A percentile compares a stretch with the other conserved stretches of the same genome.
These are phyloP conservation scores for Oligia latruncula DNA, from an alignment of 2,888 invertebrate species.

Conservation along the genomic window DNA sequence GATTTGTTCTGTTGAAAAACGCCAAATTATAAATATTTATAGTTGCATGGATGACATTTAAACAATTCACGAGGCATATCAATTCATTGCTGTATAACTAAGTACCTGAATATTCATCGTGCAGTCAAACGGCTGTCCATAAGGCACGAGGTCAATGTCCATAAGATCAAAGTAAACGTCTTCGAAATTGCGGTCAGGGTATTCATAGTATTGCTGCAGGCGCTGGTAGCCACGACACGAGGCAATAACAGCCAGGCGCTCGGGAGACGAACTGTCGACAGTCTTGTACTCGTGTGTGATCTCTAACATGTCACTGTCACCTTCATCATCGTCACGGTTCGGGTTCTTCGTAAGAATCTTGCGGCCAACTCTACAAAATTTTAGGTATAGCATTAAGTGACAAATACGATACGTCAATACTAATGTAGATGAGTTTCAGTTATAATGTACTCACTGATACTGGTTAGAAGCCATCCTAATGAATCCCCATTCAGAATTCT, in stretches of 20 bases:
- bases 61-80: not conserved
- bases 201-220: conserved; percentile 91
- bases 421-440: not conserved
- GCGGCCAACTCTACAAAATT: conserved; percentile 90
- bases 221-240: conserved; percentile 92
- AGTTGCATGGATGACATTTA: not conserved
- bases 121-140: conserved; percentile 92
- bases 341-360: conserved; percentile 92
- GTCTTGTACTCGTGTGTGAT: conserved; percentile 92
- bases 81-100: not conserved
- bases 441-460: conserved; percentile 89
- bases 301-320: conserved; percentile 91
- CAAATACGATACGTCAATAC: not conserved
- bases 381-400: not conserved
- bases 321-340: conserved; percentile 91
- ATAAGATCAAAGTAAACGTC: conserved; percentile 92
- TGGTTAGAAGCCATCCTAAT: conserved; percentile 91
- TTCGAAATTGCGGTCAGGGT: conserved; percentile 90
- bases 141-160: conserved; percentile 91
- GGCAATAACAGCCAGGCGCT: conserved; percentile 92
- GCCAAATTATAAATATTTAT: not conserved
- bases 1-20: conserved; percentile 89
- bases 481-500: conserved; percentile 92
- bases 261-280: conserved; percentile 91
- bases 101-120: conserved; percentile 91